phyloP scores from a whole-genome alignment of 2,797 vertebrate species.

The Psittacula derbiana region DNA sequence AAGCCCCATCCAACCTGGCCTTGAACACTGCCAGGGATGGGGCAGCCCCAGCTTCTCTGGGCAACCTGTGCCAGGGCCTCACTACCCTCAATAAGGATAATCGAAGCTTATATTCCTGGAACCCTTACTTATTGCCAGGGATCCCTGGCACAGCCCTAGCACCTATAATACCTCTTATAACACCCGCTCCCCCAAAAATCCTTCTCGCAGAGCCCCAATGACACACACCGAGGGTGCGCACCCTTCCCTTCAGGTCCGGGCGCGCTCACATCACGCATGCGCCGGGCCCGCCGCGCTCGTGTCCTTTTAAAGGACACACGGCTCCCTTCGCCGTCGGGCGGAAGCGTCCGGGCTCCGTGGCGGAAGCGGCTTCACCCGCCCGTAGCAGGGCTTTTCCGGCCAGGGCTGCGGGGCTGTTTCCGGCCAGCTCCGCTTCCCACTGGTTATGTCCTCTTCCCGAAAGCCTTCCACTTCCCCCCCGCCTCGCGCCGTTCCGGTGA shows the following conservation, averaged over 20 bases:
- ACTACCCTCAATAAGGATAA: not conserved
- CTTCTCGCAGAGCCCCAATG: too few species aligned
- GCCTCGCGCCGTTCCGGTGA: rapidly evolving
- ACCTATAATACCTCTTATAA: too few species aligned
- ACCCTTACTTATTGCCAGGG: not conserved
- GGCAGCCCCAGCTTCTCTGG: not conserved
- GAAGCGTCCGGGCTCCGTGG: rapidly evolving
- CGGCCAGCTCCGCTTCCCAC: not conserved
- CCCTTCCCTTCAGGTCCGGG: rapidly evolving
- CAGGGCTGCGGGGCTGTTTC: rapidly evolving
- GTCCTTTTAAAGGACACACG: slow-evolving; percentile 34
- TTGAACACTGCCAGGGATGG: not conserved
- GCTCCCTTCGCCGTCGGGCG: rapidly evolving
- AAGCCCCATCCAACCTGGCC: not conserved
- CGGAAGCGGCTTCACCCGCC: not conserved
- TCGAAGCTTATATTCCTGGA: rapidly evolving
- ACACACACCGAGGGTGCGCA: too few species aligned
- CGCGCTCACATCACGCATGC: rapidly evolving
- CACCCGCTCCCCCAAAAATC: too few species aligned
- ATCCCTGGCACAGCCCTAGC: not conserved
- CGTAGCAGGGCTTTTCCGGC: not conserved
- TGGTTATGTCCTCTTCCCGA: not conserved
- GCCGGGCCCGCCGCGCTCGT: rapidly evolving
- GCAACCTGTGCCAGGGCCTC: too few species aligned
- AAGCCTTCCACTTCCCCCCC: not conserved